A percentile compares a stretch with the other conserved stretches of the same genome.
phyloP scores from a whole-genome alignment of 2,797 vertebrate species.

The Pterois miles region DNA sequence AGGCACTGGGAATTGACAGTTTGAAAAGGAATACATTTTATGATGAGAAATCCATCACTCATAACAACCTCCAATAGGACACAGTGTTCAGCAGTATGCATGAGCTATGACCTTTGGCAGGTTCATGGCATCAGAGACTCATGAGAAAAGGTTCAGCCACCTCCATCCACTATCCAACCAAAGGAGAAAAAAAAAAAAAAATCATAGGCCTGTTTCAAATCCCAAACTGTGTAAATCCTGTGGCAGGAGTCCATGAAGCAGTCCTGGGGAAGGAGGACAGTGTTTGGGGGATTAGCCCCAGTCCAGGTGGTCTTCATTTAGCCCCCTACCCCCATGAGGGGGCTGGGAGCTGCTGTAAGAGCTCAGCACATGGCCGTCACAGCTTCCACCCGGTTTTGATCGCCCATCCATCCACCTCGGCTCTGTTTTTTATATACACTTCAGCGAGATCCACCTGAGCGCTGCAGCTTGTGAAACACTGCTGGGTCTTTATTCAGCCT shows the following conservation, averaged over 20 bases:
- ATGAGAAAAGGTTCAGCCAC: conserved; percentile 29
- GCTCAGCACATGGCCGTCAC: conserved; percentile 59
- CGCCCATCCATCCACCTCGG: conserved; percentile 11
- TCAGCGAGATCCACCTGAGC: conserved; percentile 26
- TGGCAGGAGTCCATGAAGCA: conserved; percentile 69
- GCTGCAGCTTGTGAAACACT: conserved; percentile 36
- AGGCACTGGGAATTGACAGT: conserved; percentile 6
- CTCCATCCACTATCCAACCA: conserved; percentile 24
- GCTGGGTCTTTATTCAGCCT: conserved; percentile 48
- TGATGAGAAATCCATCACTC: conserved; percentile 34
- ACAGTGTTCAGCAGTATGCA: neutral
- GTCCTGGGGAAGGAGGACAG: conserved; percentile 51
- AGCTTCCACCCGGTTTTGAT: conserved; percentile 40
- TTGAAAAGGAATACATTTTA: conserved; percentile 36
- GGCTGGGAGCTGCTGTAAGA: conserved; percentile 53
- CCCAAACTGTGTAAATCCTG: conserved; percentile 67
- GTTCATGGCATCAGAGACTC: conserved; percentile 43
- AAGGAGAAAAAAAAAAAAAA: conserved; percentile 15
- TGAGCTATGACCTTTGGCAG: conserved; percentile 42
- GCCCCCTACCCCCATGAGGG: conserved; percentile 57
- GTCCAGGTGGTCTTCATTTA: conserved; percentile 83
- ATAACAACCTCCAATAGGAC: neutral
- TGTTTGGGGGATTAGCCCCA: conserved; percentile 74
- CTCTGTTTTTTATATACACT: conserved; percentile 21
- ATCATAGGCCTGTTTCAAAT: conserved; percentile 69